phyloP scores from a whole-genome alignment of 2,113 vertebrate genomes.

The Xenopus borealis region DNA sequence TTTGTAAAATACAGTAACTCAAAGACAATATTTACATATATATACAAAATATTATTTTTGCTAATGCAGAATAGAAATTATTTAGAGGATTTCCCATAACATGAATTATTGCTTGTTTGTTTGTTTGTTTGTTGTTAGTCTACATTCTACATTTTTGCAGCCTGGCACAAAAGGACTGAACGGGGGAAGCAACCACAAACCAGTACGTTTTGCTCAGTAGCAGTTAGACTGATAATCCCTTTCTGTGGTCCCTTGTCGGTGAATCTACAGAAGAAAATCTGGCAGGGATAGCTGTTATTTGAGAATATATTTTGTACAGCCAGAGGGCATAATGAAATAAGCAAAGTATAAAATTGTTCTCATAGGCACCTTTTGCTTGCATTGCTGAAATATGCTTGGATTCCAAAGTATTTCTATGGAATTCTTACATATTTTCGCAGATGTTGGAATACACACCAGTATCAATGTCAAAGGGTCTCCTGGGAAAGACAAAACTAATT shows the following conservation, averaged over 20 bases:
- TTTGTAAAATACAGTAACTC: too few species aligned
- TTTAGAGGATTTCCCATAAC: too few species aligned
- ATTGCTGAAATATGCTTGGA: too few species aligned
- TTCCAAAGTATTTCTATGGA: background rate
- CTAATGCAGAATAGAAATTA: too few species aligned
- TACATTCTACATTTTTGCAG: background rate
- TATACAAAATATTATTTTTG: too few species aligned
- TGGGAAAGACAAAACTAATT: slow-evolving; percentile 1
- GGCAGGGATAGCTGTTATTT: slow-evolving; percentile 9
- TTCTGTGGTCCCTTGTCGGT: background rate
- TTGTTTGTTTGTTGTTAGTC: too few species aligned
- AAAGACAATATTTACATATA: too few species aligned
- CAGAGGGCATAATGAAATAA: slow-evolving; percentile 8
- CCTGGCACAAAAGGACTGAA: background rate
- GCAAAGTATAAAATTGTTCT: background rate
- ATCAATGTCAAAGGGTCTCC: slow-evolving; percentile 6
- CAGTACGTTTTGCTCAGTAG: slow-evolving; percentile 1
- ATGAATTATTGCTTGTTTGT: too few species aligned
- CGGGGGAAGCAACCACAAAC: background rate
- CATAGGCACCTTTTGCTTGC: background rate
- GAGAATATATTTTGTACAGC: background rate
- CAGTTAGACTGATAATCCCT: background rate
- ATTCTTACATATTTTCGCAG: slow-evolving; percentile 3
- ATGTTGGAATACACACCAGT: background rate
- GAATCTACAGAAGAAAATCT: slow-evolving; percentile 5